A percentile compares a stretch with the other conserved stretches of the same genome.
Evolutionary conservation across 1,140 invertebrate species (phyloP).

Genomic region (Mesaphorura yosii): DNA sequence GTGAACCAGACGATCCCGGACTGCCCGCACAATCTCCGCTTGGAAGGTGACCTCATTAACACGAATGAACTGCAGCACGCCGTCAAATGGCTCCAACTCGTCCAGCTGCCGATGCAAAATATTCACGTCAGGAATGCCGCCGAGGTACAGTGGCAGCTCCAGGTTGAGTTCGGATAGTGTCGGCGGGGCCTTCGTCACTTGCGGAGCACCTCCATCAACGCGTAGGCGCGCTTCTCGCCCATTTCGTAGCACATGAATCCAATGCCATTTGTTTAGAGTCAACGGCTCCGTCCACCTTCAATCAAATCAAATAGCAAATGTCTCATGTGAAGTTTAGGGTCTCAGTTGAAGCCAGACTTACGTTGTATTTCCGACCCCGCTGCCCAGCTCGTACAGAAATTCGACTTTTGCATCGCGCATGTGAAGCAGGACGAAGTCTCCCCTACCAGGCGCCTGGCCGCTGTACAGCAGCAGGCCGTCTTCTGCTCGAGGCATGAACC

Average conservation of each 20-base stretch:
- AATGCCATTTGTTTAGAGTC: slow-evolving; percentile 63
- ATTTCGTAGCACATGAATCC: slow-evolving; percentile 55
- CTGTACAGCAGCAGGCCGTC: slow-evolving; percentile 75
- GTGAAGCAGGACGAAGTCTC: slow-evolving; percentile 76
- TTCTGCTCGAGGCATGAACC: slow-evolving; percentile 62
- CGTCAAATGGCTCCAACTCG: slow-evolving; percentile 60
- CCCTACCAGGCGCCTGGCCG: slow-evolving; percentile 53
- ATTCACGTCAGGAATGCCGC: slow-evolving; percentile 58
- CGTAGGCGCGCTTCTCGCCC: slow-evolving; percentile 62
- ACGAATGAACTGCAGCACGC: slow-evolving; percentile 70
- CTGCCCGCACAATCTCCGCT: slow-evolving; percentile 41
- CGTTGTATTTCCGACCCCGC: slow-evolving; percentile 73
- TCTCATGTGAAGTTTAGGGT: not conserved
- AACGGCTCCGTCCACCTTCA: slow-evolving; percentile 37
- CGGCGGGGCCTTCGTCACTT: slow-evolving; percentile 54
- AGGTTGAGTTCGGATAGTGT: slow-evolving; percentile 71
- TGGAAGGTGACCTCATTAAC: slow-evolving; percentile 55
- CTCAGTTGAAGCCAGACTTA: slow-evolving; percentile 41
- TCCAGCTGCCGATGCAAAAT: slow-evolving; percentile 59
- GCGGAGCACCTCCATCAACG: slow-evolving; percentile 54
- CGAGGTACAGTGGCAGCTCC: slow-evolving; percentile 66
- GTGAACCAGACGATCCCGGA: slow-evolving; percentile 40
- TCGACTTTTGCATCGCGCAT: slow-evolving; percentile 63
- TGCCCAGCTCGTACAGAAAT: slow-evolving; percentile 76
- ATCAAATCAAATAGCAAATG: slow-evolving; percentile 1